Conservation (phyloP, 2,888 invertebrate species). For the Anorthoa munda region DNA sequence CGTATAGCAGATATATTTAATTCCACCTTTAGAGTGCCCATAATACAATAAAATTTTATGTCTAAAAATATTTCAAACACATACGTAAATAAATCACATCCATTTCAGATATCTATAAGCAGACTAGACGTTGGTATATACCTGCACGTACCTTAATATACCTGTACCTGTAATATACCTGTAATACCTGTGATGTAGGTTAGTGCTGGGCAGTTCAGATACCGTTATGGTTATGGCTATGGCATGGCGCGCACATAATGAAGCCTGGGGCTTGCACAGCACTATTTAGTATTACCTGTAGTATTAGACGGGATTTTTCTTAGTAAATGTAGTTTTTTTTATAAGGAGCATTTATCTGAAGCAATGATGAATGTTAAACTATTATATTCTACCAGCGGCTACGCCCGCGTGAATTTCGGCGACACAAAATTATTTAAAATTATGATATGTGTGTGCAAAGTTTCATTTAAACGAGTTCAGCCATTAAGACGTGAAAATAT, state of each 20-base stretch:
- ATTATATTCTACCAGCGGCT: too few species aligned
- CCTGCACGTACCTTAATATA: conserved; percentile 15
- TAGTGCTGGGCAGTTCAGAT: conserved; percentile 33
- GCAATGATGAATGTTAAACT: too few species aligned
- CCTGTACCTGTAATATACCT: conserved; percentile 30
- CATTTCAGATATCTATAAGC: conserved; percentile 30
- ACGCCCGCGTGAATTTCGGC: too few species aligned
- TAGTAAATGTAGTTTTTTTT: background rate
- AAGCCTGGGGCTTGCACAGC: conserved; percentile 27
- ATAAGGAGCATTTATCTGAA: too few species aligned
- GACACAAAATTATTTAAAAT: too few species aligned
- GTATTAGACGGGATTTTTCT: background rate
- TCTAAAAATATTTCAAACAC: conserved; percentile 19
- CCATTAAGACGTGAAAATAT: too few species aligned
- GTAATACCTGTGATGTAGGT: conserved; percentile 51
- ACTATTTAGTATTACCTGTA: conserved; percentile 34
- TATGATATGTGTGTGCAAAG: too few species aligned
- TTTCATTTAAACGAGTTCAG: too few species aligned
- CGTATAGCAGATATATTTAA: background rate
- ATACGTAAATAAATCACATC: conserved; percentile 2
- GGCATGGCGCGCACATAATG: conserved; percentile 43
- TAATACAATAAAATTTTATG: background rate
- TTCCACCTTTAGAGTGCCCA: too few species aligned
- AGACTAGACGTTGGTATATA: conserved; percentile 12
- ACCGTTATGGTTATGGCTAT: conserved; percentile 57